These are phyloP conservation scores for Acronicta leporina DNA, from an alignment of 2,888 invertebrate species.

Conservation along the genomic window DNA sequence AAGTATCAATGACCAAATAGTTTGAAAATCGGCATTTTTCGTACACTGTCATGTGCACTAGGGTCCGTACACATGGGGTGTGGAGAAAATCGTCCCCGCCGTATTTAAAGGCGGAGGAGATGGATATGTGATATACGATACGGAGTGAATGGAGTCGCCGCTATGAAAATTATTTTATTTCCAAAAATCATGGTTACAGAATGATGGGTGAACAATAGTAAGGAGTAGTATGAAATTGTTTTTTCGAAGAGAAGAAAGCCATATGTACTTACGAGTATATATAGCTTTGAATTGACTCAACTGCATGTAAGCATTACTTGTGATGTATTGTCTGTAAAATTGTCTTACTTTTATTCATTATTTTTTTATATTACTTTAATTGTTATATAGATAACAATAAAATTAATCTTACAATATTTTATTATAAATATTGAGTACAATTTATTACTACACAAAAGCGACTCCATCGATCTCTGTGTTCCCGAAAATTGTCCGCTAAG, in stretches of 20 bases:
- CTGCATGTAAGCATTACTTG: too few relatives aligned
- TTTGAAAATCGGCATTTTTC: slow-evolving; percentile 38
- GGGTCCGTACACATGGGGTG: slow-evolving; percentile 51
- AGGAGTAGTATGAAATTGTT: too few relatives aligned
- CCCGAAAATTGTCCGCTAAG: slow-evolving; percentile 71
- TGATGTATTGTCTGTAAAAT: too few relatives aligned
- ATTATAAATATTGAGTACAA: too few relatives aligned
- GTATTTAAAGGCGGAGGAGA: slow-evolving; percentile 83
- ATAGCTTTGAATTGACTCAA: too few relatives aligned
- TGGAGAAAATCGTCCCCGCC: slow-evolving; percentile 72
- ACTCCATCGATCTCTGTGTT: slow-evolving; percentile 58
- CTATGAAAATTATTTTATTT: neutral
- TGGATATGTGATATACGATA: slow-evolving; percentile 69
- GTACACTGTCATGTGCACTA: slow-evolving; percentile 39
- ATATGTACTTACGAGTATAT: too few relatives aligned
- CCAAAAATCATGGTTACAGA: neutral
- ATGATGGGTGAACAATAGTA: too few relatives aligned
- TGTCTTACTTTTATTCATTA: too few relatives aligned
- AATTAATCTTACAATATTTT: neutral
- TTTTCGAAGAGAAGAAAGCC: too few relatives aligned
- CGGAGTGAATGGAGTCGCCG: slow-evolving; percentile 53
- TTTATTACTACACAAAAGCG: neutral
- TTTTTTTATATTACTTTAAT: too few relatives aligned
- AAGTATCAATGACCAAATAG: slow-evolving; percentile 47
- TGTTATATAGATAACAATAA: neutral